Evolutionary conservation across 1,140 invertebrate genomes (phyloP).

Genomic region (Hylaeus anthracinus): DNA sequence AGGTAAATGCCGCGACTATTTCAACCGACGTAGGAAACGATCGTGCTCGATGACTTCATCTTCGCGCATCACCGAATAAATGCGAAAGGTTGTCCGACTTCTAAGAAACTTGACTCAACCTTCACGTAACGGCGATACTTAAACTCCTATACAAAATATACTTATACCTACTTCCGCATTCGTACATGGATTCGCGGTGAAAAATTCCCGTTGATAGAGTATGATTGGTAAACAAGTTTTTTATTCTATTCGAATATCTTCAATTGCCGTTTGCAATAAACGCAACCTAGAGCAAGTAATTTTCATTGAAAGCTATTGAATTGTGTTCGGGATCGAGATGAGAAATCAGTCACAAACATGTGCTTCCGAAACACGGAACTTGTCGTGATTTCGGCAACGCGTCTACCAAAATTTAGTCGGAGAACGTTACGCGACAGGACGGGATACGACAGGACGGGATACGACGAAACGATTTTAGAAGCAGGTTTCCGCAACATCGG

Average conservation of each 20-base stretch:
- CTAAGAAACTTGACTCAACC: too few species aligned
- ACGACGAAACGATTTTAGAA: slow-evolving; percentile 4
- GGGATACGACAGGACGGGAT: background rate
- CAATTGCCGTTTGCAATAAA: too few species aligned
- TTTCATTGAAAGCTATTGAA: too few species aligned
- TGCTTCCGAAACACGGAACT: background rate
- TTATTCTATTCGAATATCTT: too few species aligned
- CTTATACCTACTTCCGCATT: too few species aligned
- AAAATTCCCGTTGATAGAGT: too few species aligned
- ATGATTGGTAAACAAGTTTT: too few species aligned
- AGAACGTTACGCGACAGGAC: background rate
- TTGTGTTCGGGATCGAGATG: background rate
- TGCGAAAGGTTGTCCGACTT: background rate
- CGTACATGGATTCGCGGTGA: too few species aligned
- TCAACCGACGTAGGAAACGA: background rate
- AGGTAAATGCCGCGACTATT: background rate
- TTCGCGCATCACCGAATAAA: background rate
- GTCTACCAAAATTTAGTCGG: background rate
- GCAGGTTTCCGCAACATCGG: background rate
- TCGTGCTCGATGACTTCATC: too few species aligned
- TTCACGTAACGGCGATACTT: too few species aligned
- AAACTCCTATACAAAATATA: too few species aligned
- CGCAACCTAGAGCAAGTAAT: too few species aligned
- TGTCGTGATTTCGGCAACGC: background rate
- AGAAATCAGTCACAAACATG: background rate